Conservation (phyloP, 1,140 invertebrate species). For the Cephus cinctus region DNA sequence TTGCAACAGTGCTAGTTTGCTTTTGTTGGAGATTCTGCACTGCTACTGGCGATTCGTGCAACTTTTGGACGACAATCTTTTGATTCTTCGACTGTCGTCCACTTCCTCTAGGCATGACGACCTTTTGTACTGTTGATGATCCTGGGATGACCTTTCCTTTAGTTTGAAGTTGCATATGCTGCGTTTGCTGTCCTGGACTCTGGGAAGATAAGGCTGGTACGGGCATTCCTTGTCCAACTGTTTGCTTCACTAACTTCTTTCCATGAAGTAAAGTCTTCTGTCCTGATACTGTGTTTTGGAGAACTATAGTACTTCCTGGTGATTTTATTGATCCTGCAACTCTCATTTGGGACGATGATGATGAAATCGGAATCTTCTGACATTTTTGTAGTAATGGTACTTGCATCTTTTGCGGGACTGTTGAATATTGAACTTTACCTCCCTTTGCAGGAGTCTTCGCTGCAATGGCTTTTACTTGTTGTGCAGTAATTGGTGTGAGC, state of each 20-base stretch:
- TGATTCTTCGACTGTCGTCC: constrained; percentile 28
- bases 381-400: constrained; percentile 39
- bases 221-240: constrained; percentile 18
- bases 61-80: constrained; percentile 20
- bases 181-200: constrained; percentile 15
- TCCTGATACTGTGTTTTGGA: constrained; percentile 27
- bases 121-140: constrained; percentile 26
- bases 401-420: constrained; percentile 38
- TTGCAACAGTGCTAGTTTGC: constrained; percentile 9
- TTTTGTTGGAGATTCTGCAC: constrained; percentile 16
- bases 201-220: constrained; percentile 18
- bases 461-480: constrained; percentile 51
- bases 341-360: constrained; percentile 19
- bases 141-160: constrained; percentile 25
- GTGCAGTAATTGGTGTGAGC: constrained; percentile 50
- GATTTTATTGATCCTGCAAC: constrained; percentile 18
- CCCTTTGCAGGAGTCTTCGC: constrained; percentile 42
- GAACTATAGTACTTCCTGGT: constrained; percentile 25
- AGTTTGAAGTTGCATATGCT: constrained; percentile 17
- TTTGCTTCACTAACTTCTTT: constrained; percentile 33
- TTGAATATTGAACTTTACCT: constrained; percentile 41
- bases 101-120: constrained; percentile 24
- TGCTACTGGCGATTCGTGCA: constrained; percentile 16
- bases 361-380: constrained; percentile 27
- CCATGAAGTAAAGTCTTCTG: constrained; percentile 16